These are phyloP conservation scores for Numida meleagris DNA, from an alignment of 2,113 vertebrate species.

Conservation along the genomic window DNA sequence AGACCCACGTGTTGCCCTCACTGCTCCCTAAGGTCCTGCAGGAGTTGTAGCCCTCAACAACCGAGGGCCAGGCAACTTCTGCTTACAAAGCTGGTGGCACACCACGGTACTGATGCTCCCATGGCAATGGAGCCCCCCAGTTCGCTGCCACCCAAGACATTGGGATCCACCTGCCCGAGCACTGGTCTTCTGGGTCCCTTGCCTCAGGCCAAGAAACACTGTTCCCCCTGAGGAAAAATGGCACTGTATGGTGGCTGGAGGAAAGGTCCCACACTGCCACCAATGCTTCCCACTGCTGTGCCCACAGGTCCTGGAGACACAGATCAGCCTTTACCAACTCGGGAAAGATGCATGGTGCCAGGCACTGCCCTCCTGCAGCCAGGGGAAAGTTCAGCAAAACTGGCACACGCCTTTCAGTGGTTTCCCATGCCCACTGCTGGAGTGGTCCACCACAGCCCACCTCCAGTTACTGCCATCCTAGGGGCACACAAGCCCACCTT, in stretches of 20 bases:
- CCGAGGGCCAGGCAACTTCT: fast-evolving
- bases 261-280: neutral
- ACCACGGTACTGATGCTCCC: fast-evolving
- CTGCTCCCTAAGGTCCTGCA: neutral
- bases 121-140: neutral
- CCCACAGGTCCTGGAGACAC: neutral
- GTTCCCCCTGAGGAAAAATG: fast-evolving
- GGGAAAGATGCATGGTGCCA: neutral
- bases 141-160: fast-evolving
- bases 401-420: neutral
- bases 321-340: neutral
- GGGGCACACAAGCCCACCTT: fast-evolving
- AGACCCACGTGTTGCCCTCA: neutral
- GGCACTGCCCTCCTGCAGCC: fast-evolving
- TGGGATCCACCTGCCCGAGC: fast-evolving
- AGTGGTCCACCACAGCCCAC: neutral
- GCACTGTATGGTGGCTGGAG: neutral
- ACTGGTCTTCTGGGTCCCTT: neutral
- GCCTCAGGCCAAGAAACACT: fast-evolving
- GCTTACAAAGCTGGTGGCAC: fast-evolving
- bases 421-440: neutral
- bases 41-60: neutral
- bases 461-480: neutral
- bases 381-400: neutral
- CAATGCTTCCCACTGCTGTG: neutral